Evolutionary conservation across 2,888 invertebrate genomes (phyloP).

Genomic region (Serripes groenlandicus): DNA sequence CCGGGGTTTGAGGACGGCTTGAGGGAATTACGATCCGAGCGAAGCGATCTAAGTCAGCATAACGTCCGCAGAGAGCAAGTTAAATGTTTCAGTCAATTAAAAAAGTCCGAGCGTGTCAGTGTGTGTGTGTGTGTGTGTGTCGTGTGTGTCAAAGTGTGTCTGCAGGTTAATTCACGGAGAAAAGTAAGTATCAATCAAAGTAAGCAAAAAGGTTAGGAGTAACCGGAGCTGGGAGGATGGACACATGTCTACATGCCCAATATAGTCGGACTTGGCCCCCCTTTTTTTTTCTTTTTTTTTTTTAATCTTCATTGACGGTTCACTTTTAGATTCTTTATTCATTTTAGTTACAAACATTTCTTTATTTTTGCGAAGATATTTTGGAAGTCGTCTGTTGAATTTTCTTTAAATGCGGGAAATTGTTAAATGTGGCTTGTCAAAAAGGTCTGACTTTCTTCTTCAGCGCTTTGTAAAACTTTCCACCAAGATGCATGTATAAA

Average conservation of each 20-base stretch:
- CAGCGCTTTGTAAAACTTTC: too few relatives aligned
- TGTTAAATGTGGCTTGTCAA: too few relatives aligned
- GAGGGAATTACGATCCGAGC: constrained; percentile 90
- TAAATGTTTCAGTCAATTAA: not conserved
- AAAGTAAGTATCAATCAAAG: not conserved
- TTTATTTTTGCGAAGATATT: not conserved
- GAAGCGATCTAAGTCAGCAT: not conserved
- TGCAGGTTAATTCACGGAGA: too few relatives aligned
- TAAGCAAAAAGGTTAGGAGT: not conserved
- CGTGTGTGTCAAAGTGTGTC: too few relatives aligned
- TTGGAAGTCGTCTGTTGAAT: too few relatives aligned
- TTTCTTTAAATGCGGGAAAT: too few relatives aligned
- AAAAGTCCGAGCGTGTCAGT: not conserved
- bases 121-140: too few relatives aligned
- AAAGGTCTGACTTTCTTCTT: too few relatives aligned
- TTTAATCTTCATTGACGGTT: not conserved
- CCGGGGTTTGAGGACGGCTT: constrained; percentile 96
- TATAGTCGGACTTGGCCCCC: not conserved
- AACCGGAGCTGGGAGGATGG: not conserved
- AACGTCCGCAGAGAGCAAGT: not conserved
- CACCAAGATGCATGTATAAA: too few relatives aligned
- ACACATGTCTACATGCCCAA: constrained; percentile 3
- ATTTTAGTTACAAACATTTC: not conserved
- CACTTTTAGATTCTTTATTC: too few relatives aligned
- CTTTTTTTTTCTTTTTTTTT: constrained; percentile 13